Evolutionary conservation across 1,140 invertebrate species (phyloP).

Genomic region (Ooceraea biroi): DNA sequence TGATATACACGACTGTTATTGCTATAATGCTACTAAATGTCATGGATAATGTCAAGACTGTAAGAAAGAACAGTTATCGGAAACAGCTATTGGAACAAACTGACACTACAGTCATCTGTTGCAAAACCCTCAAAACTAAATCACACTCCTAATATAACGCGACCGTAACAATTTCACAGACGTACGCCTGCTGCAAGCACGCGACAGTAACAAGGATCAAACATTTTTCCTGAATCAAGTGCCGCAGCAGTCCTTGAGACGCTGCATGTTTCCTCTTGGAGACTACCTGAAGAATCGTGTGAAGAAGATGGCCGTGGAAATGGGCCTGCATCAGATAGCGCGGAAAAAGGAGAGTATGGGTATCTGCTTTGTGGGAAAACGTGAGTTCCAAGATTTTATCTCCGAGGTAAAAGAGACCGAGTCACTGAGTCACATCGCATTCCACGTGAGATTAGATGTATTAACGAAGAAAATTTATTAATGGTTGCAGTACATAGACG

Average conservation of each 20-base stretch:
- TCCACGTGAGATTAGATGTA: conserved; percentile 1
- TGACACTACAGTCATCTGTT: no score
- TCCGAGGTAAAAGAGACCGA: conserved; percentile 87
- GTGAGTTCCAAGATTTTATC: conserved; percentile 92
- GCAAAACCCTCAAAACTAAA: no score
- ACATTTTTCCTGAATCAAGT: conserved; percentile 97
- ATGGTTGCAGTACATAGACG: conserved; percentile 92
- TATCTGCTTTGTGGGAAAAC: conserved; percentile 98
- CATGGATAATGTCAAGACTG: no score
- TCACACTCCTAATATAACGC: no score
- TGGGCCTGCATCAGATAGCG: conserved; percentile 91
- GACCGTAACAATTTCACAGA: conserved; percentile 84
- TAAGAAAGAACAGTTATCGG: no score
- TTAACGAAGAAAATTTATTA: conserved; percentile 56
- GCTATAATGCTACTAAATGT: no score
- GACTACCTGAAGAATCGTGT: conserved; percentile 92
- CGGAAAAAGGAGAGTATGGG: conserved; percentile 97
- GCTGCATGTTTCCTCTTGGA: conserved; percentile 97
- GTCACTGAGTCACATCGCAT: not conserved
- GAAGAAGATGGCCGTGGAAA: conserved; percentile 91
- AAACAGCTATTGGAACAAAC: no score
- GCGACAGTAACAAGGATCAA: conserved; percentile 96
- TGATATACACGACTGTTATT: no score
- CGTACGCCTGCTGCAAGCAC: conserved; percentile 90
- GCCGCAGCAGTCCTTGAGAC: conserved; percentile 90